These are phyloP conservation scores for Lophochroa leadbeateri DNA, from an alignment of 2,113 vertebrate species.

Conservation along the genomic window DNA sequence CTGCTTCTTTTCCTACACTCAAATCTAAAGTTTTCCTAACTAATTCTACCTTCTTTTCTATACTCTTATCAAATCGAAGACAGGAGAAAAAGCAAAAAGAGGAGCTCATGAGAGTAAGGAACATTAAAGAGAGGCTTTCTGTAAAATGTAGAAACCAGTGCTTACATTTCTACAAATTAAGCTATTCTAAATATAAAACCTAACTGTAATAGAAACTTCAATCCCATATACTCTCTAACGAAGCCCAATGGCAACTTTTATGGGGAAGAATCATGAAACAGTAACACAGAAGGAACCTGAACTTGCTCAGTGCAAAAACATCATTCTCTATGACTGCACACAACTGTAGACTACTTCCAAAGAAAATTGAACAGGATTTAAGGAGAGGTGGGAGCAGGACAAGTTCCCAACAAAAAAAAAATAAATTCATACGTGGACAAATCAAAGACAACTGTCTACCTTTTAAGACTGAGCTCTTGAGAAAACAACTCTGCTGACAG, in stretches of 20 bases:
- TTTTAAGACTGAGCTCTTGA: neutral
- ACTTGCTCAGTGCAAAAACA: neutral
- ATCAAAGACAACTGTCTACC: neutral
- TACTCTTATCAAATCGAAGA: neutral
- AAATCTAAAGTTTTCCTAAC: neutral
- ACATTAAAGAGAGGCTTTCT: neutral
- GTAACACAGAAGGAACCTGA: neutral
- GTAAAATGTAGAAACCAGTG: neutral
- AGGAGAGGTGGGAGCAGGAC: fast-evolving
- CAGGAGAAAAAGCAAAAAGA: neutral
- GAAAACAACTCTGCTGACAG: neutral
- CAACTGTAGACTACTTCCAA: neutral
- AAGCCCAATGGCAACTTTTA: neutral
- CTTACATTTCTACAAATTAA: neutral
- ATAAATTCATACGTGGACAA: neutral
- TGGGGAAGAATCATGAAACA: neutral
- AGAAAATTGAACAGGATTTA: neutral
- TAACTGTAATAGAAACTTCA: neutral
- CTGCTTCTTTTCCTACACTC: neutral
- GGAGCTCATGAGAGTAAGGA: neutral
- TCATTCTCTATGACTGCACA: neutral
- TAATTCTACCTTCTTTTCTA: neutral
- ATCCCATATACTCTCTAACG: neutral
- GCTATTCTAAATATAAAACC: neutral
- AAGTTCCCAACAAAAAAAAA: neutral